Evolutionary conservation across 1,140 invertebrate species (phyloP), one percentile per base, ranked within the genome.

Genomic region (Holcopasites calliopsidis): DNA sequence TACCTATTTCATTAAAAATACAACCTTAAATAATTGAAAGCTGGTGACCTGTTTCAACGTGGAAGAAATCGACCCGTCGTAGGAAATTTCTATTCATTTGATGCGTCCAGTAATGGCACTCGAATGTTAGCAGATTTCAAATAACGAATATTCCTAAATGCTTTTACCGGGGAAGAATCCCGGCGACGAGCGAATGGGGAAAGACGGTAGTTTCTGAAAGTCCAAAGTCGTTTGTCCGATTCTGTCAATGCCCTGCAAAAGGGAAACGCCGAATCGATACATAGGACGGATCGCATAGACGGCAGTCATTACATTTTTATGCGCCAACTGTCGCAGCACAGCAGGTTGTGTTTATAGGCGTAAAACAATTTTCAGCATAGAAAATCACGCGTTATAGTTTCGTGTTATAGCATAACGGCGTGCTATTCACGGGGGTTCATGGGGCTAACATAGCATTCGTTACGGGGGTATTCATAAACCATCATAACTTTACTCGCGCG

Each of bases 311-410:
- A 87, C 61, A 83, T 75, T 88, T 89, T 86, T 85, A 89, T 77
- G 86, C 73, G 77, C 89, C 89, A 90, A 89, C 89, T 90, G 89
- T 90, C 87, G 47, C 79, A 35, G 60, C 80, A 83, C 86, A 88
- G 87, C 87, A 87, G 88, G 86, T 89, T 84, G 76, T 87, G 85
- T 90, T 89, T 89, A 90, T 88, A 87, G 87, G 88, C 89, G 88
- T 90, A 89, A 90, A 90, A 90, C 89, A 90, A 90, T 90, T 90
- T 90, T 79, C 87, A 89, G 89, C 87, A 90, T 90, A 88, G 89
- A 90, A 90, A 90, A 90, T 90, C 89, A 90, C 84, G 86, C 86
- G 88, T 88, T 86, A 89, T 90, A 90, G 86, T 90, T 88, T 86
- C 76, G 80, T 83, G 82, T 88, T 88, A 86, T 85, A 76, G 70